Conservation (phyloP, 2,888 invertebrate genomes). For the Drosophila affinis region DNA sequence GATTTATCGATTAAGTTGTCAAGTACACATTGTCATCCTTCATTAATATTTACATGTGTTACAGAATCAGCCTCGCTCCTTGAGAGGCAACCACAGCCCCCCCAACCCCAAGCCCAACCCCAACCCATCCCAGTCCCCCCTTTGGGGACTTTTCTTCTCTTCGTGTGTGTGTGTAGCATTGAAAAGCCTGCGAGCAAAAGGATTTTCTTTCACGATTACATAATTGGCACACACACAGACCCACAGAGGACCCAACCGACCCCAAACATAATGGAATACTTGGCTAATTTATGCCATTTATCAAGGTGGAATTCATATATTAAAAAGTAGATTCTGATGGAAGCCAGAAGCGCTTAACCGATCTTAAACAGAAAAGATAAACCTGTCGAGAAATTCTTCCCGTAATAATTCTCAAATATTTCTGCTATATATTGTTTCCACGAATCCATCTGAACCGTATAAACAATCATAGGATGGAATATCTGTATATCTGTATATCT, state of each 20-base stretch:
- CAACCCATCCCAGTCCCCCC: not conserved
- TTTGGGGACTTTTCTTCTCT: constrained; percentile 34
- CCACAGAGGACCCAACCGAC: constrained; percentile 3
- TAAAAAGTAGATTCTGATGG: constrained; percentile 14
- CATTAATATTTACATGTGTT: constrained; percentile 71
- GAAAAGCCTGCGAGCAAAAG: constrained; percentile 41
- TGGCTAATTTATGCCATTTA: constrained; percentile 36
- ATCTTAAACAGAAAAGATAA: not conserved
- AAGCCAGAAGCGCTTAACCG: not conserved
- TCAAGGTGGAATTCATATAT: constrained; percentile 24
- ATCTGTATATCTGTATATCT: not conserved
- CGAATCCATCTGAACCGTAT: not conserved
- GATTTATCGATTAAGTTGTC: constrained; percentile 81
- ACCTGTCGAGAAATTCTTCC: not conserved
- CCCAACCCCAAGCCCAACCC: not conserved
- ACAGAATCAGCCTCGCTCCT: constrained; percentile 47
- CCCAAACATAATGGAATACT: constrained; percentile 14
- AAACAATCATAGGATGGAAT: constrained; percentile 8
- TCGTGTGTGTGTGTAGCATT: constrained; percentile 31
- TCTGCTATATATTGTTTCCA: not conserved
- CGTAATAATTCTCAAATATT: not conserved
- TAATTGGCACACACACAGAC: constrained; percentile 44
- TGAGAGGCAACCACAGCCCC: constrained; percentile 21
- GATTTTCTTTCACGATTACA: constrained; percentile 41
- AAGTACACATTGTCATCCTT: constrained; percentile 76